Percentiles rank a stretch among this genome's conserved stretches.
phyloP scores from a whole-genome alignment of 2,888 invertebrate genomes.

The Panopea generosa region DNA sequence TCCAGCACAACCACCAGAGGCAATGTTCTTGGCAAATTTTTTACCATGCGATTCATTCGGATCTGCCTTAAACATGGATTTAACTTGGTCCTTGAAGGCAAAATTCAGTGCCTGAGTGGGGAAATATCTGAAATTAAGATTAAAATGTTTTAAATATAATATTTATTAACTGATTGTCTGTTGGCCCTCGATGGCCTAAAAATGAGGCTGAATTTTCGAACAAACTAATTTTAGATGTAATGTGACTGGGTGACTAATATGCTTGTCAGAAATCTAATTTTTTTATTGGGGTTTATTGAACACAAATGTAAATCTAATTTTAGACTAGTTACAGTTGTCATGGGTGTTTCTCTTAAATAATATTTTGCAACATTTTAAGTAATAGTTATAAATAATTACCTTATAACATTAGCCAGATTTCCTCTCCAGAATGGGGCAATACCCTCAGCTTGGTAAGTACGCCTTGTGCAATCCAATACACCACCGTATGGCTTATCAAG shows the following conservation, averaged over 20 bases:
- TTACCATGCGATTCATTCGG: conserved; percentile 78
- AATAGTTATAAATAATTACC: conserved; percentile 5
- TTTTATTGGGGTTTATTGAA: too few species aligned
- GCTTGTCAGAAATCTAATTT: too few species aligned
- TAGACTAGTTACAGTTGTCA: too few species aligned
- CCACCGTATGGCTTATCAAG: conserved; percentile 95
- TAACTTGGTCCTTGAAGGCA: conserved; percentile 92
- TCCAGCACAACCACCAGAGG: conserved; percentile 84
- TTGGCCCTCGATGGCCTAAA: too few species aligned
- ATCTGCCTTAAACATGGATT: conserved; percentile 89
- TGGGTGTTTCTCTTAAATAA: too few species aligned
- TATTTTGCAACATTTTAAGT: too few species aligned
- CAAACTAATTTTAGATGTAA: too few species aligned
- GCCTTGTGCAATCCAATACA: conserved; percentile 85
- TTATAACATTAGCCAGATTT: conserved; percentile 95
- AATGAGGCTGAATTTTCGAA: too few species aligned
- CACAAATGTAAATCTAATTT: too few species aligned
- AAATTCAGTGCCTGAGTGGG: conserved; percentile 86
- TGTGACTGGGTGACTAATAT: too few species aligned
- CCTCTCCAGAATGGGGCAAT: conserved; percentile 94
- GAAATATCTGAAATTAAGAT: conserved; percentile 87
- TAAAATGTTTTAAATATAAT: too few species aligned
- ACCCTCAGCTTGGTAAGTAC: conserved; percentile 83
- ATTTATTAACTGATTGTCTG: too few species aligned
- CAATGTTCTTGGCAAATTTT: conserved; percentile 91